Evolutionary conservation across 2,797 vertebrate genomes (phyloP), one percentile per base, ranked within the genome.

Genomic region (Poeciliopsis gracilis): DNA sequence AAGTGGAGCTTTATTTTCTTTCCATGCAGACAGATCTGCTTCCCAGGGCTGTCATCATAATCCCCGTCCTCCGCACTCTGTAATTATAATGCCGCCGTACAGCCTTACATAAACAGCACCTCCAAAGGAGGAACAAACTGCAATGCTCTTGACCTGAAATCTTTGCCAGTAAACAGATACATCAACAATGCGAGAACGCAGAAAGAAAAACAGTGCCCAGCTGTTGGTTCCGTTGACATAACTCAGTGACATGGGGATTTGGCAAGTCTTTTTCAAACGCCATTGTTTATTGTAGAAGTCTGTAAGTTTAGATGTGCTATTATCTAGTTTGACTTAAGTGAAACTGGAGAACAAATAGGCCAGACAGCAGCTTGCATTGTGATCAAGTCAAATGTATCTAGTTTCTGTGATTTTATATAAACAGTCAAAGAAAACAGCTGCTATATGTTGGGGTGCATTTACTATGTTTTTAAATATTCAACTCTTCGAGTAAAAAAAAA

Each of bases 21-120:
- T 86, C 87, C 4, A 61, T 81, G 84, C 82, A 76, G 88, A 89
- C 84, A 85, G 88, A 90, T 90, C 84, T 92, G 81, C 86, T 91
- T 94, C 91, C 90, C 89, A 92, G 87, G 82, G 80, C 85, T 94
- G 91, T 93, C 91, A 92, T 91, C 88, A 77, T 94, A 93, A 95
- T 94, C 93, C 89, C 81, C 84, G 73, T 93, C 89, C 88, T 93
- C 84, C 82, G 82, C 77, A 81, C 92, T 90, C 94, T 95, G 93
- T 96, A 95, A 95, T 95, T 95, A 95, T 72, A 84, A 53, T 87
- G 91, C 92, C 88, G 92, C 91, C 81, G 76, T 73, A 81, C 86
- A 86, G 75, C 84, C 91, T 95, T 94, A 94, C 90, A 91, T 95
- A 95, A 95, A 95, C 94, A 94, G 85, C 91, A 88, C 86, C 86